Evolutionary conservation across 2,113 vertebrate species (phyloP).

Genomic region (Tyto alba): DNA sequence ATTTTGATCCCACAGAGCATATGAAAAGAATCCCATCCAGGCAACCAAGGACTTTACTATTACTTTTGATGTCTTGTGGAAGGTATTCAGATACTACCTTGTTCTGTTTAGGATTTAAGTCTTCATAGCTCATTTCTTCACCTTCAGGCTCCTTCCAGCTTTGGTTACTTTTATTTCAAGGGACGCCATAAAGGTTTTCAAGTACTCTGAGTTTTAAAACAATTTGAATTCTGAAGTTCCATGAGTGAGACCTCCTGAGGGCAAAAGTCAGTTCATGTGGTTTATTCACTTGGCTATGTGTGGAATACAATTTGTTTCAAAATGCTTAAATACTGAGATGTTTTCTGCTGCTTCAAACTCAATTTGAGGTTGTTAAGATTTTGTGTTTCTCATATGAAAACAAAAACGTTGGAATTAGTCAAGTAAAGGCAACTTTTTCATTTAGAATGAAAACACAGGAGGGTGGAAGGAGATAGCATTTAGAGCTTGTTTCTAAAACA

Average conservation of each 20-base stretch:
- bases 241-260: background rate
- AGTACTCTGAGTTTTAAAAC: background rate
- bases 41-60: background rate
- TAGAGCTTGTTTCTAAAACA: background rate
- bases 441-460: constrained; percentile 34
- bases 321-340: constrained; percentile 25
- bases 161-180: background rate
- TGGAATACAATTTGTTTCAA: constrained; percentile 8
- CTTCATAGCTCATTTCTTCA: background rate
- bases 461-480: background rate
- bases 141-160: background rate
- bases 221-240: background rate
- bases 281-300: background rate
- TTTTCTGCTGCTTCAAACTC: constrained; percentile 6
- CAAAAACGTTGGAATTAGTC: background rate
- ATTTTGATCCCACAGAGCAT: background rate
- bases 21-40: background rate
- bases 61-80: background rate
- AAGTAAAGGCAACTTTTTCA: background rate
- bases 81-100: background rate
- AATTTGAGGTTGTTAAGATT: background rate
- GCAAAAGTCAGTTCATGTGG: background rate
- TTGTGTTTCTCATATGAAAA: background rate
- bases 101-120: background rate
- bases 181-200: background rate